Percentiles rank a stretch among this genome's conserved stretches.
Evolutionary conservation across 2,113 vertebrate genomes (phyloP).

Genomic region (Ahaetulla prasina): DNA sequence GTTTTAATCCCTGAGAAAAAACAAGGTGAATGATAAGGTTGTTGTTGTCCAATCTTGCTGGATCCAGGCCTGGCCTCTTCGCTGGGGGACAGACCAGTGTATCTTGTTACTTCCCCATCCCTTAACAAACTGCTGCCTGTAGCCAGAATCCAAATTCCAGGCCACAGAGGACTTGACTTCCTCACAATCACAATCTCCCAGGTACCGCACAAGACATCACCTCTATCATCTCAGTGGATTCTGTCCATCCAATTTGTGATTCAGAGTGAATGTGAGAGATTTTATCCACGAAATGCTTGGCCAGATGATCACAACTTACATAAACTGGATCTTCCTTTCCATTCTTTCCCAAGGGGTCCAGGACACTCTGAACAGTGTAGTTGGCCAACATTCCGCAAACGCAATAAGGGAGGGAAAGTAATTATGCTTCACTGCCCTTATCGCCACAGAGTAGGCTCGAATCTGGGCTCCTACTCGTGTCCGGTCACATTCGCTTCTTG

Average conservation of each 20-base stretch:
- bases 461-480: background rate
- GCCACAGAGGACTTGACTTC: background rate
- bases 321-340: background rate
- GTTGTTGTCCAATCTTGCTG: background rate
- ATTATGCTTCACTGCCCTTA: background rate
- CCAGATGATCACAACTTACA: background rate
- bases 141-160: background rate
- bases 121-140: background rate
- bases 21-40: background rate
- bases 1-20: background rate
- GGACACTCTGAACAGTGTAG: background rate
- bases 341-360: background rate
- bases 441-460: background rate
- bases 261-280: background rate
- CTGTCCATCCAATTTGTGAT: background rate
- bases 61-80: background rate
- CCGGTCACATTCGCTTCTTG: background rate
- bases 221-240: background rate
- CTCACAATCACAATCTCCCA: background rate
- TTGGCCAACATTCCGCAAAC: background rate
- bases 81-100: background rate
- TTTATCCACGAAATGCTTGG: background rate
- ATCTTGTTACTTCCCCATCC: background rate
- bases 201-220: background rate
- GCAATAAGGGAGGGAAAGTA: background rate